phyloP scores from a whole-genome alignment of 2,888 invertebrate genomes.

The Biston betularia region DNA sequence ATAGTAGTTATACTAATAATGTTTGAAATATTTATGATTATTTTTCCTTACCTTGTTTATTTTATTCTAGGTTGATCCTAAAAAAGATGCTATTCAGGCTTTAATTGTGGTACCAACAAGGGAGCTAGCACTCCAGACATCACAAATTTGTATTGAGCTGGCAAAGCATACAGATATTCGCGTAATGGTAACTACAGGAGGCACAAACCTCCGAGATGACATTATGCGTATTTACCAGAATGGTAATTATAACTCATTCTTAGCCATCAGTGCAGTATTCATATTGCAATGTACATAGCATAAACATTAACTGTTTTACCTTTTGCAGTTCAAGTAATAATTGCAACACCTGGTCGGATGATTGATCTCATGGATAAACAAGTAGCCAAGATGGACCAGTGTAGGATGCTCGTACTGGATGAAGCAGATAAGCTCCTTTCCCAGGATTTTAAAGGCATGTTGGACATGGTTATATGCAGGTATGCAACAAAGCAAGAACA shows the following conservation, averaged over 20 bases:
- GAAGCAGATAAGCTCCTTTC: slow-evolving; percentile 99
- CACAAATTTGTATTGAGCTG: slow-evolving; percentile 99
- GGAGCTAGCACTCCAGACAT: slow-evolving; percentile 99
- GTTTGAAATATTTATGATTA: slow-evolving; percentile 18
- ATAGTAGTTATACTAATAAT: slow-evolving; percentile 8
- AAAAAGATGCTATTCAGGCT: slow-evolving; percentile 98
- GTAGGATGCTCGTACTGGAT: slow-evolving; percentile 98
- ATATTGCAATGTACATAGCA: neutral
- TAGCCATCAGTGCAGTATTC: neutral
- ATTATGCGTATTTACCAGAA: slow-evolving; percentile 99
- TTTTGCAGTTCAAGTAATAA: slow-evolving; percentile 96
- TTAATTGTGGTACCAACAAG: slow-evolving; percentile 99
- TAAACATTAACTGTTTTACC: slow-evolving; percentile 3
- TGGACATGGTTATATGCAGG: slow-evolving; percentile 97
- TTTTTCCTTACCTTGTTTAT: slow-evolving; percentile 18
- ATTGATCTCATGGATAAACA: slow-evolving; percentile 99
- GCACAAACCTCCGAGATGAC: slow-evolving; percentile 98
- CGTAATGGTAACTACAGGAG: slow-evolving; percentile 99
- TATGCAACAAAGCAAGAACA: slow-evolving; percentile 13
- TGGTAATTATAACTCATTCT: slow-evolving; percentile 84
- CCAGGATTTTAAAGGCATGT: slow-evolving; percentile 99
- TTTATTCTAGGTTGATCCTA: slow-evolving; percentile 88
- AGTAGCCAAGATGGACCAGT: slow-evolving; percentile 97
- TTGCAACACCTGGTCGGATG: slow-evolving; percentile 99
- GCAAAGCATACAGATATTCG: slow-evolving; percentile 98